These are phyloP conservation scores for Umimayanthus chanpuru DNA, from an alignment of 92 coral and sea anemone genomes.

Conservation along the genomic window DNA sequence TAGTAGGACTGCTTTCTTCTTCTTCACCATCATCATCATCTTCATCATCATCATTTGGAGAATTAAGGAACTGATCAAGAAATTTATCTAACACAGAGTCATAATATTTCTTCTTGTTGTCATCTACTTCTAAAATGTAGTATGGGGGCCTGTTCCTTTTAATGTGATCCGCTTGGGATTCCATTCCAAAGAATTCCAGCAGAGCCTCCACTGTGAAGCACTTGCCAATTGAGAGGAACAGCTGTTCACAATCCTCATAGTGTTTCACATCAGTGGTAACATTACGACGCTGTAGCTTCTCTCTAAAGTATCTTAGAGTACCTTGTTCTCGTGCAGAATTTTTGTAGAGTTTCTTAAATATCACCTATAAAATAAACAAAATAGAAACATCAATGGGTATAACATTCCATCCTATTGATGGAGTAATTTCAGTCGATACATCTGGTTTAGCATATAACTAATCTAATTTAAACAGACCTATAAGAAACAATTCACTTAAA, in stretches of 20 bases:
- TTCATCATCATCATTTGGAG: not conserved
- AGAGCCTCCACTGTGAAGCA: constrained; percentile 51
- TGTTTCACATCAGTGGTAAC: too few species aligned
- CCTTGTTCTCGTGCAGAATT: constrained; percentile 36
- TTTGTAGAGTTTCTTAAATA: constrained; percentile 56
- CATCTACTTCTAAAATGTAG: constrained; percentile 37
- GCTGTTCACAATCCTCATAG: too few species aligned
- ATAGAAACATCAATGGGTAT: too few species aligned
- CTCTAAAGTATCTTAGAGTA: constrained; percentile 30
- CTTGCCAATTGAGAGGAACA: too few species aligned
- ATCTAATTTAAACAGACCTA: too few species aligned
- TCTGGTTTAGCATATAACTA: too few species aligned
- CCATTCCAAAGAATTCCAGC: constrained; percentile 44
- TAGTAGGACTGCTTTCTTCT: too few species aligned
- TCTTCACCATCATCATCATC: not conserved
- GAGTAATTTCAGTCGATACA: too few species aligned
- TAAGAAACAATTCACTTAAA: too few species aligned
- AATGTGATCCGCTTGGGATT: not conserved
- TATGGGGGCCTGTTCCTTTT: constrained; percentile 45
- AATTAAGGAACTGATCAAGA: constrained; percentile 11
- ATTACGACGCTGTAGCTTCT: constrained; percentile 22
- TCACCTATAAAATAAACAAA: constrained; percentile 12
- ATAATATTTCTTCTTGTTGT: constrained; percentile 43
- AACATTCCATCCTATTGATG: too few species aligned
- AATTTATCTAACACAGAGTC: constrained; percentile 25